These are phyloP conservation scores for Abramis brama DNA, from an alignment of 2,113 vertebrate genomes.

Conservation along the genomic window DNA sequence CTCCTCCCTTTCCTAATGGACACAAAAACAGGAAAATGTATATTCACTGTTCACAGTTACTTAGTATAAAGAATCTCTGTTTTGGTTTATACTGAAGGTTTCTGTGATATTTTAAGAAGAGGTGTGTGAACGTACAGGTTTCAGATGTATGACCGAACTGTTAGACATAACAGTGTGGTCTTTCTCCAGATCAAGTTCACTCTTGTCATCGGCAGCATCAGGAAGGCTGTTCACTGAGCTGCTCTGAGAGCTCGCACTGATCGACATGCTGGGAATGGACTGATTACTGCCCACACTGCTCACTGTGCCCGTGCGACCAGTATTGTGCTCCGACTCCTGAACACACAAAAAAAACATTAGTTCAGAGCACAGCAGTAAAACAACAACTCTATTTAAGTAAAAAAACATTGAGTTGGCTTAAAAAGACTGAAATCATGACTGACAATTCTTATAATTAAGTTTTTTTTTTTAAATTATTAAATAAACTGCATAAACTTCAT, in stretches of 20 bases:
- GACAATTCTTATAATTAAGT: too few species aligned
- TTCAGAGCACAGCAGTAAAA: neutral
- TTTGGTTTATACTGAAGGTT: neutral
- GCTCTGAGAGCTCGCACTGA: constrained; percentile 99
- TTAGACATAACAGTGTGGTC: constrained; percentile 99
- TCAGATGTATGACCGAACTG: constrained; percentile 96
- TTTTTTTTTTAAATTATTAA: too few species aligned
- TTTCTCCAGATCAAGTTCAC: constrained; percentile 92
- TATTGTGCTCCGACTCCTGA: constrained; percentile 90
- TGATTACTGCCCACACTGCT: constrained; percentile 99
- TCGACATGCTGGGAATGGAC: constrained; percentile 99
- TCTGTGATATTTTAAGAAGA: neutral
- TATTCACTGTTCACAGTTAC: too few species aligned
- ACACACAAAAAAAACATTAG: neutral
- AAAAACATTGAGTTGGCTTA: too few species aligned
- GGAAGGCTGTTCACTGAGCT: constrained; percentile 98
- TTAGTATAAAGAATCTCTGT: neutral
- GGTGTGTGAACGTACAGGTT: constrained; percentile 80
- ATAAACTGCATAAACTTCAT: neutral
- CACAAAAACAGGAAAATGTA: neutral
- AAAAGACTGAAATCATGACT: too few species aligned
- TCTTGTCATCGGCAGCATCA: constrained; percentile 93
- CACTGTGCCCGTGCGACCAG: constrained; percentile 92
- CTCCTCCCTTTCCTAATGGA: constrained; percentile 82
- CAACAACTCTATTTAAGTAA: too few species aligned